Evolutionary conservation across 2,113 vertebrate genomes (phyloP).

Genomic region (Engystomops pustulosus): DNA sequence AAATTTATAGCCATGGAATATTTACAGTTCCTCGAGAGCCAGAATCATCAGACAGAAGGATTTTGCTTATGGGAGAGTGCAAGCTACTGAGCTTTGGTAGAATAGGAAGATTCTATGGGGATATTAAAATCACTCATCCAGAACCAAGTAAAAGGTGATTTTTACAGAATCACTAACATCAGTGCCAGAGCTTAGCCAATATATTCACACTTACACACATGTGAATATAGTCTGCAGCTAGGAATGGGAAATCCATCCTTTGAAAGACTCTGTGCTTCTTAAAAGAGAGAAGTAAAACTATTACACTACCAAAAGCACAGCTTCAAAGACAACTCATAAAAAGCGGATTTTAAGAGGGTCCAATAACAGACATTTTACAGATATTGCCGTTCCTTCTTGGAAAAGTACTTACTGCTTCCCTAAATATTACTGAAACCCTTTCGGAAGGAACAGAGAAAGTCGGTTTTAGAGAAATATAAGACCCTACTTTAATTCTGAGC

Average conservation of each 20-base stretch:
- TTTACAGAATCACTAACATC: slow-evolving; percentile 20
- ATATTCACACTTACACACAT: slow-evolving; percentile 51
- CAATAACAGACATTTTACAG: slow-evolving; percentile 45
- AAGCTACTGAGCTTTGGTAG: slow-evolving; percentile 39
- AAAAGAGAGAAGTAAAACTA: slow-evolving; percentile 12
- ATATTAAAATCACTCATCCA: slow-evolving; percentile 50
- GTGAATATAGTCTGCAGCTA: slow-evolving; percentile 32
- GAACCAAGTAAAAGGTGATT: slow-evolving; percentile 39
- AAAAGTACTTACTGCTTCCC: slow-evolving; percentile 24
- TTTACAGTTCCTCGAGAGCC: slow-evolving; percentile 32
- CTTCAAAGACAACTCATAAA: slow-evolving; percentile 55
- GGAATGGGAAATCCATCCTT: slow-evolving; percentile 33
- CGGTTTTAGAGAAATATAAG: neutral
- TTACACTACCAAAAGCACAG: slow-evolving; percentile 29
- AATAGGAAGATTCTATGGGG: slow-evolving; percentile 28
- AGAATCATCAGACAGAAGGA: slow-evolving; percentile 2
- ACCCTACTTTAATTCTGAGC: neutral
- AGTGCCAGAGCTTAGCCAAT: slow-evolving; percentile 23
- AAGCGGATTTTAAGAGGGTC: slow-evolving; percentile 40
- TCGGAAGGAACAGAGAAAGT: slow-evolving; percentile 24
- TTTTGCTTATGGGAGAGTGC: neutral
- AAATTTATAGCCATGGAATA: slow-evolving; percentile 28
- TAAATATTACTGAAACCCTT: slow-evolving; percentile 17
- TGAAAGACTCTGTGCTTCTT: neutral
- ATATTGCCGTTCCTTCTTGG: slow-evolving; percentile 41